Conservation (phyloP, 2,797 vertebrate genomes). For the Setipinna tenuifilis region DNA sequence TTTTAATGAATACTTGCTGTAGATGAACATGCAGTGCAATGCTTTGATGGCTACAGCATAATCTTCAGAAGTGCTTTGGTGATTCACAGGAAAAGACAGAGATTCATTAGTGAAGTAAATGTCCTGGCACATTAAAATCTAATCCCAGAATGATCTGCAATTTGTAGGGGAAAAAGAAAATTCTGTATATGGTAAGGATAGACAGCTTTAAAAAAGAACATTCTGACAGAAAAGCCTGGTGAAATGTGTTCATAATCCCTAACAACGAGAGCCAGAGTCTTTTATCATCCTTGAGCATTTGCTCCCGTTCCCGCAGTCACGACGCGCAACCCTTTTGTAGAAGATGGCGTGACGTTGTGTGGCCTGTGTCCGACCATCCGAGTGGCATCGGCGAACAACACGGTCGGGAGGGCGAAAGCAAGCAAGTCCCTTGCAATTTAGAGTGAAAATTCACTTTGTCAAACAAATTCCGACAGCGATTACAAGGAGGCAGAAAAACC, state of each 20-base stretch:
- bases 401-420: neutral
- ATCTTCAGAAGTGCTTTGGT: conserved; percentile 53
- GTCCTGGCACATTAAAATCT: conserved; percentile 36
- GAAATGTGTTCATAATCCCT: neutral
- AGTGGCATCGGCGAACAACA: conserved; percentile 5
- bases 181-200: conserved; percentile 28
- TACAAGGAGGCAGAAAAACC: conserved; percentile 42
- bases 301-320: neutral
- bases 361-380: conserved; percentile 18
- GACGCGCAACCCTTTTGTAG: neutral
- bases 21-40: conserved; percentile 63
- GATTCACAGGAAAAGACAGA: conserved; percentile 47
- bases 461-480: conserved; percentile 42
- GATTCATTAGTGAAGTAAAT: conserved; percentile 26
- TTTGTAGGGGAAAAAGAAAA: conserved; percentile 30
- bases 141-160: conserved; percentile 9
- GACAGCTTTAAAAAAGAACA: neutral
- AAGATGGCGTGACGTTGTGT: conserved; percentile 18
- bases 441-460: conserved; percentile 33
- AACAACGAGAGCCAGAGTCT: neutral
- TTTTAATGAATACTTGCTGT: conserved; percentile 55
- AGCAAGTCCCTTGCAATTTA: neutral
- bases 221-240: neutral
- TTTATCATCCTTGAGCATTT: neutral
- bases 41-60: conserved; percentile 70